Base-by-base conservation (phyloP, 2,797 vertebrate species). In the Sparidentex hasta region DNA sequence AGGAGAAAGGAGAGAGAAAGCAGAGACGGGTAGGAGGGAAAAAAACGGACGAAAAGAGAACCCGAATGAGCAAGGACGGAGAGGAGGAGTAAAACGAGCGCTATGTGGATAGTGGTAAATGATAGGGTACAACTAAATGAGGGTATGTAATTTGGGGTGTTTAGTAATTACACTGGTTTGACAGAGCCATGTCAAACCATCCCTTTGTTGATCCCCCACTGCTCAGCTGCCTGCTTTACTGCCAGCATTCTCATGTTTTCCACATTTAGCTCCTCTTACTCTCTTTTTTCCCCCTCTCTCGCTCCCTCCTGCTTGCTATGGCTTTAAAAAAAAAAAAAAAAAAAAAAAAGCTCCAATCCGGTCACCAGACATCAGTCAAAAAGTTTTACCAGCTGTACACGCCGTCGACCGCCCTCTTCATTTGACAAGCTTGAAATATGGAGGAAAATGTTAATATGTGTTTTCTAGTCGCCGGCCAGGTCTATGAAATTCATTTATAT, bases 131-230 rank as follows among this genome's bases (percentile, higher is more conserved):
- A 89, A 86, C 91, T 94, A 94, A 95, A 95, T 93, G 92, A 94
- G 90, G 93, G 83, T 91, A 92, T 95, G 93, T 95, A 95, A 95
- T 95, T 95, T 95, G 83, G 92, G 91, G 91, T 93, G 91, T 94
- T 94, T 91, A 92, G 94, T 94, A 95, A 94, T 94, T 95, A 93
- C 87, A 81, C 88, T 90, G 87, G 92, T 91, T 93, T 94, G 93
- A 93, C 89, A 89, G 92, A 91, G 90, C 90, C 88, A 90, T 93
- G 93, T 94, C 91, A 87, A 91, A 92, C 88, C 90, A 88, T 86
- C 74, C 71, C 87, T 92, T 86, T 88, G 89, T 93, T 90, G 86
- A 90, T 91, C 84, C 86, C 84, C 87, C 63, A 70, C 74, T 74
- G 86, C 88, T 87, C 50, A 29, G n/a, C 76, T 77, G 74, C 80